A percentile compares a stretch with the other conserved stretches of the same genome.
phyloP scores from a whole-genome alignment of 2,888 invertebrate species.

The Ceriagrion tenellum region DNA sequence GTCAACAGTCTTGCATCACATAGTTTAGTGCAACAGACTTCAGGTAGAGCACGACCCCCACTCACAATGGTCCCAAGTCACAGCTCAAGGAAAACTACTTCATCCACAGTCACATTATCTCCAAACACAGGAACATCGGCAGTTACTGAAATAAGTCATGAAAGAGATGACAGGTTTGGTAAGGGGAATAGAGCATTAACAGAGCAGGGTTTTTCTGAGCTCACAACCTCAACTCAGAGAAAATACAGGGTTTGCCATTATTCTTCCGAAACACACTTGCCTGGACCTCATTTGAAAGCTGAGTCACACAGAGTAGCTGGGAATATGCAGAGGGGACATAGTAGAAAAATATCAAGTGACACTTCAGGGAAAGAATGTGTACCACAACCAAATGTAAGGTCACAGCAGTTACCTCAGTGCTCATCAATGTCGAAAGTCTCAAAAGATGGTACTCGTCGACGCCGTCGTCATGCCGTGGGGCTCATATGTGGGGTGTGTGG shows the following conservation, averaged over 20 bases:
- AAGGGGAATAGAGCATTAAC: neutral
- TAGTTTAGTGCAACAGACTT: neutral
- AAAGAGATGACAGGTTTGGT: neutral
- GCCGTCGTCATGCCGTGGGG: constrained; percentile 28
- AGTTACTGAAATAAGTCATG: neutral
- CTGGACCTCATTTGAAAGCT: neutral
- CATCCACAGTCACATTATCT: neutral
- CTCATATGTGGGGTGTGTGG: constrained; percentile 76
- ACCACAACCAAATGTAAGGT: neutral
- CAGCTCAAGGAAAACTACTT: neutral
- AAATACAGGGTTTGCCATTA: neutral
- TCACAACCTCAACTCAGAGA: neutral
- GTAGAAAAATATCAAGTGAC: neutral
- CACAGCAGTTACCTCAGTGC: neutral
- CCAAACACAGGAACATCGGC: neutral
- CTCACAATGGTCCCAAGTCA: neutral
- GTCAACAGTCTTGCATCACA: neutral
- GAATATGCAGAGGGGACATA: neutral
- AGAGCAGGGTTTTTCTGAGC: neutral
- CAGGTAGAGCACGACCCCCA: neutral
- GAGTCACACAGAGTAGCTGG: neutral
- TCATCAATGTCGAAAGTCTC: neutral
- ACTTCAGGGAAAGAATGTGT: neutral
- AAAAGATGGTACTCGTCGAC: neutral
- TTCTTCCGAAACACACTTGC: too few relatives aligned